These are phyloP conservation scores for Nothocercus julius DNA, from an alignment of 2,113 vertebrate genomes.

Conservation along the genomic window DNA sequence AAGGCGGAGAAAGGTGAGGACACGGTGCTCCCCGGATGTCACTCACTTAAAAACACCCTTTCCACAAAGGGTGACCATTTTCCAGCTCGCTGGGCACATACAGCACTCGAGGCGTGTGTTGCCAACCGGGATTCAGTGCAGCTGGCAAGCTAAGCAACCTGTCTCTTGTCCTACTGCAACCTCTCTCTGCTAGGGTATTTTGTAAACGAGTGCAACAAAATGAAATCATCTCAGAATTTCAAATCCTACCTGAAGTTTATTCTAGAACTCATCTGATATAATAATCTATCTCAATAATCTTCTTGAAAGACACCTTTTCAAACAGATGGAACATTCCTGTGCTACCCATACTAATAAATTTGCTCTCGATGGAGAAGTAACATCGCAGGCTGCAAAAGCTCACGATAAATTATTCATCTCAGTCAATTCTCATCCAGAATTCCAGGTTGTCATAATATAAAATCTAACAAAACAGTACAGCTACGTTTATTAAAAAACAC, in stretches of 20 bases:
- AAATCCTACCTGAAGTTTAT: not conserved
- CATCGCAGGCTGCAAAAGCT: not conserved
- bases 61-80: slow-evolving; percentile 64
- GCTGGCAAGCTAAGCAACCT: slow-evolving; percentile 33
- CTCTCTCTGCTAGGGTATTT: not conserved
- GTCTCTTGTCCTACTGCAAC: slow-evolving; percentile 44
- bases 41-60: slow-evolving; percentile 57
- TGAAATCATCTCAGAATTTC: not conserved
- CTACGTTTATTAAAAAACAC: too few species aligned
- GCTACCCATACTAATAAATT: not conserved
- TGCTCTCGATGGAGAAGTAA: not conserved
- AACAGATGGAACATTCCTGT: not conserved
- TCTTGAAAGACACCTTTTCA: not conserved
- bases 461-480: not conserved
- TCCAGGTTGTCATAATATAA: not conserved
- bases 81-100: slow-evolving; percentile 69
- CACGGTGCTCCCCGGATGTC: slow-evolving; percentile 71
- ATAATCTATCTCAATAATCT: not conserved
- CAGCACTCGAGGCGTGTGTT: slow-evolving; percentile 21
- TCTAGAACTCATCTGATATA: not conserved
- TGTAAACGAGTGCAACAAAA: not conserved
- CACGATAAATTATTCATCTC: not conserved
- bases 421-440: not conserved
- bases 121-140: slow-evolving; percentile 16
- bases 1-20: slow-evolving; percentile 62